Percentiles rank a stretch among this genome's conserved stretches.
Conservation (phyloP, 1,140 invertebrate genomes). For the Caerostris extrusa region DNA sequence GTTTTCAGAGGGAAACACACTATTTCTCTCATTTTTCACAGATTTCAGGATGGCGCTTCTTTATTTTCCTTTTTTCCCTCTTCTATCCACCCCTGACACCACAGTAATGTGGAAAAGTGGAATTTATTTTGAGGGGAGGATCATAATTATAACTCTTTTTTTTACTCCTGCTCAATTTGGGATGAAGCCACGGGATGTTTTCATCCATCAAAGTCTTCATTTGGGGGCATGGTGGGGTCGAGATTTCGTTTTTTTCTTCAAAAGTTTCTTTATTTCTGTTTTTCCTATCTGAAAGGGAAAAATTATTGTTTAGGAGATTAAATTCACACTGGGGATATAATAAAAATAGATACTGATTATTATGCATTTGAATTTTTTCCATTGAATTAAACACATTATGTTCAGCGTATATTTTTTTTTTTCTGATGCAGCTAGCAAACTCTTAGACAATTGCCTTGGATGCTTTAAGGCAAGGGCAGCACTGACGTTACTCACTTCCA, state of each 20-base stretch:
- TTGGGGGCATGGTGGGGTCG: slow-evolving; percentile 9
- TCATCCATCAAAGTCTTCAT: slow-evolving; percentile 68
- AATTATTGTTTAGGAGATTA: background rate
- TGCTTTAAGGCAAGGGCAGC: too few species aligned
- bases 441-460: too few species aligned
- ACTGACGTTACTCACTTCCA: too few species aligned
- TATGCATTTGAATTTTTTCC: too few species aligned
- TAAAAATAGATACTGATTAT: background rate
- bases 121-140: slow-evolving; percentile 54
- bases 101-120: slow-evolving; percentile 2
- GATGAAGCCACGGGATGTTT: slow-evolving; percentile 53
- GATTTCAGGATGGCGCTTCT: background rate
- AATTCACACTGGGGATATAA: background rate
- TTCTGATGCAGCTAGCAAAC: too few species aligned
- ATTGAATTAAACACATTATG: too few species aligned
- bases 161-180: slow-evolving; percentile 32
- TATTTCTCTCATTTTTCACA: slow-evolving; percentile 60
- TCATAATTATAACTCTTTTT: slow-evolving; percentile 67
- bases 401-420: too few species aligned
- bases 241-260: slow-evolving; percentile 38
- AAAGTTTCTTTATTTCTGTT: background rate
- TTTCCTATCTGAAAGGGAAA: background rate
- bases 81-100: background rate
- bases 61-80: too few species aligned
- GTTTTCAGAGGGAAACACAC: background rate